These are phyloP conservation scores for Limosa lapponica DNA, from an alignment of 2,797 vertebrate species.

Conservation along the genomic window DNA sequence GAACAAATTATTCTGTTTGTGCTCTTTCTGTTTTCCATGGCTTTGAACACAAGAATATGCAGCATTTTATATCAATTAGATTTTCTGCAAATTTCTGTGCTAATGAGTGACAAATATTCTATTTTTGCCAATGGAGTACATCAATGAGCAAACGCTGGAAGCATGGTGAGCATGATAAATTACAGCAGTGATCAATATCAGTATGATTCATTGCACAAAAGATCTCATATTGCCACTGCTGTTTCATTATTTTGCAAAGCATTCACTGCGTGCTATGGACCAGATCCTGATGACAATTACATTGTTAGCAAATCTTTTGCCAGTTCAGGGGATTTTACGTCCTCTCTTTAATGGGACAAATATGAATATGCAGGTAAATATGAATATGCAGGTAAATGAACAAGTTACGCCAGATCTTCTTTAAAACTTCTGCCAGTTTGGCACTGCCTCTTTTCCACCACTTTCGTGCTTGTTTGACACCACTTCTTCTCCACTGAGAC, in stretches of 20 bases:
- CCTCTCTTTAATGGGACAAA: neutral
- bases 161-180: neutral
- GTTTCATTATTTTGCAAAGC: neutral
- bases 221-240: neutral
- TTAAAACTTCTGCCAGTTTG: neutral
- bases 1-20: neutral
- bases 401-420: neutral
- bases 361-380: neutral
- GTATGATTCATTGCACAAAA: neutral
- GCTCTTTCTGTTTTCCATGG: neutral
- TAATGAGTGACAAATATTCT: neutral
- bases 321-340: neutral
- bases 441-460: neutral
- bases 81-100: neutral
- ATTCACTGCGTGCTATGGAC: neutral
- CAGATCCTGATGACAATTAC: neutral
- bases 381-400: neutral
- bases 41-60: neutral
- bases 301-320: neutral
- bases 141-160: neutral
- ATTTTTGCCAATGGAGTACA: neutral
- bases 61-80: neutral
- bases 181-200: neutral
- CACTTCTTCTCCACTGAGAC: neutral
- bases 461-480: neutral